Evolutionary conservation across 2,888 invertebrate genomes (phyloP), one percentile per base, ranked within the genome.

Genomic region (Xestia xanthographa): DNA sequence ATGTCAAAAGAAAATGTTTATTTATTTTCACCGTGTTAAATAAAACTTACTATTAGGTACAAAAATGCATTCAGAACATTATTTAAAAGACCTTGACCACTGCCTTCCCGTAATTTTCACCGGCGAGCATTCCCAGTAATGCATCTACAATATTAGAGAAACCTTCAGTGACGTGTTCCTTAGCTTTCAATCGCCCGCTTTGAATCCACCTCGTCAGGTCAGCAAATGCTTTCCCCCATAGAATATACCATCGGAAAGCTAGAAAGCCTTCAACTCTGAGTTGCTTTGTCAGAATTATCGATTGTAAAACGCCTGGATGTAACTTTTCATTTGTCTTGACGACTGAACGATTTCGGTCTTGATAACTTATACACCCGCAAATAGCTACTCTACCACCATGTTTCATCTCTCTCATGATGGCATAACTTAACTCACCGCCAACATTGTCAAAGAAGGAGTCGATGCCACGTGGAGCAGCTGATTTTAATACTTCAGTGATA

Each of bases 401-500:
- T 75, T 97, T 97, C 97, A 98, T 97, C 82, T 97, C 97, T 53
- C 92, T 92, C 1, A 97, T 93, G 12, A 97, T 96, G 1, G 92
- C 91, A 67, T 95, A 95, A 56, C 97, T 97, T 29, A 97, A 94
- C 72, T 97, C 97, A 17, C 98, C 98, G 29, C 97, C 98, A 20
- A 98, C 98, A 91, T 98, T 98, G 90, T 98, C 98, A 90, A 98
- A 98, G 89, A 97, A 98, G 88, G 97, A 97, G 89, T 98, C 98
- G 0, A 98, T 93, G 12, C 98, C 98, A 4, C 80, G n/a, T 11
- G 84, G 87, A 12, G 86, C 94, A 62, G 96, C 96, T 92, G 97
- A 95, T 77, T 97, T 97, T 22, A 98, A 92, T n/a, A 96, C 97
- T 65, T 95, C 90, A 0, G 91, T 89, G 26, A 97, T 86, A 86